Percentiles rank a stretch among this genome's conserved stretches.
phyloP scores from a whole-genome alignment of 2,797 vertebrate species.

The Pterois miles region DNA sequence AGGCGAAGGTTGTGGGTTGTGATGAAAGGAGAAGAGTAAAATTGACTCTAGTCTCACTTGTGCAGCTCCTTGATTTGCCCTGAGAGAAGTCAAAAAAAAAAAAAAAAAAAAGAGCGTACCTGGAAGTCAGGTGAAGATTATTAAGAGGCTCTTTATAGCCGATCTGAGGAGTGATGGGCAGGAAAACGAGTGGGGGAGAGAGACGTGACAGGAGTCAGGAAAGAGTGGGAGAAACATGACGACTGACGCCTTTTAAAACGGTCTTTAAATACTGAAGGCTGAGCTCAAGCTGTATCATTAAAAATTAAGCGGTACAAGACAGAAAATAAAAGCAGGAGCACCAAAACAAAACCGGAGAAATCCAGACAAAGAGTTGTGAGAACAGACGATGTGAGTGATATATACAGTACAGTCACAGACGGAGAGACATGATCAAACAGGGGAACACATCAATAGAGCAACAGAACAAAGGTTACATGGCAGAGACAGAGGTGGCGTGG shows the following conservation, averaged over 20 bases:
- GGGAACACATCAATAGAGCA: conserved; percentile 42
- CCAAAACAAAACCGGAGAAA: conserved; percentile 18
- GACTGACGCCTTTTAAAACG: conserved; percentile 4
- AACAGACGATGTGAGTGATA: conserved; percentile 12
- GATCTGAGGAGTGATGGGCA: conserved; percentile 16
- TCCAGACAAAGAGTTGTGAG: conserved; percentile 6
- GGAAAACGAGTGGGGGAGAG: conserved; percentile 8
- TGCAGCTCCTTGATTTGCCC: conserved; percentile 48
- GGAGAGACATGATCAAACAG: conserved; percentile 31
- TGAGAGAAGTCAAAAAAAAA: conserved; percentile 25
- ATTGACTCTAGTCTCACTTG: conserved; percentile 37
- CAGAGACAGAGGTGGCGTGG: conserved; percentile 23
- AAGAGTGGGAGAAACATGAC: background rate
- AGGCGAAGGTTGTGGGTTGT: conserved; percentile 33
- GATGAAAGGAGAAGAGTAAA: conserved; percentile 9
- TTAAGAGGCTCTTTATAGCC: conserved; percentile 28
- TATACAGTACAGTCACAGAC: conserved; percentile 6
- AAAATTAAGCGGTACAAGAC: background rate
- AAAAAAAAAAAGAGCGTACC: conserved; percentile 20
- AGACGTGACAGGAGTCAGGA: background rate
- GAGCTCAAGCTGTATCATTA: conserved; percentile 1
- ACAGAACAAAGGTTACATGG: conserved; percentile 44
- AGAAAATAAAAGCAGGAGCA: conserved; percentile 3
- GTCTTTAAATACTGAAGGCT: conserved; percentile 38
- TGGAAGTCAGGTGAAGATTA: conserved; percentile 25